A percentile compares a stretch with the other conserved stretches of the same genome.
Evolutionary conservation across 2,888 invertebrate species (phyloP).

Genomic region (Syrphus vitripennis): DNA sequence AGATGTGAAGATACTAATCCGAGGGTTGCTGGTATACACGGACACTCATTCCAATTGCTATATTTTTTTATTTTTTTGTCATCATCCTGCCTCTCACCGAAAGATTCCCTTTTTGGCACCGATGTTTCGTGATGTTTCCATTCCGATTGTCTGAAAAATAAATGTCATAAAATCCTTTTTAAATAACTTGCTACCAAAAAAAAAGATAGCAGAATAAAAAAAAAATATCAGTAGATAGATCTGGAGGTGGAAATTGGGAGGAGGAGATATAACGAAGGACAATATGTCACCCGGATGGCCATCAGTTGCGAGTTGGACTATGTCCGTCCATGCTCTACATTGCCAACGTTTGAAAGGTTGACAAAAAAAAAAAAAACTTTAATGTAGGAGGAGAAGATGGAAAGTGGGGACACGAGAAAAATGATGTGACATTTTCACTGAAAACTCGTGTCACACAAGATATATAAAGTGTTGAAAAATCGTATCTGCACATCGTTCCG

Average conservation of each 20-base stretch:
- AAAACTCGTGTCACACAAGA: constrained; percentile 72
- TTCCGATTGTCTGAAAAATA: constrained; percentile 70
- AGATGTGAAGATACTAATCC: constrained; percentile 69
- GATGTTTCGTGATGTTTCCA: constrained; percentile 67
- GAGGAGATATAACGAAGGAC: constrained; percentile 57
- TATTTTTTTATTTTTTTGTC: constrained; percentile 18
- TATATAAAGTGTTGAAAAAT: constrained; percentile 72
- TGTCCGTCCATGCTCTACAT: constrained; percentile 63
- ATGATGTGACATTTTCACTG: constrained; percentile 70
- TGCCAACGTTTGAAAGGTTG: constrained; percentile 39
- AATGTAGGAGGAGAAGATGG: background rate
- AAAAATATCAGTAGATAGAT: background rate
- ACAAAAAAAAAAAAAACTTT: background rate
- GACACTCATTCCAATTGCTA: constrained; percentile 26
- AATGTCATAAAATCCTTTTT: constrained; percentile 72
- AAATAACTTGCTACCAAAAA: constrained; percentile 62
- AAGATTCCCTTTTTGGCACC: constrained; percentile 64
- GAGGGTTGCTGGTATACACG: constrained; percentile 52
- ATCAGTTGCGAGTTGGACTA: constrained; percentile 67
- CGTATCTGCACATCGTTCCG: constrained; percentile 71
- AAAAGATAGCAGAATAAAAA: constrained; percentile 23
- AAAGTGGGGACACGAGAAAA: constrained; percentile 55
- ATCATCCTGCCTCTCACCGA: constrained; percentile 25
- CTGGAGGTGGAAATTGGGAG: background rate
- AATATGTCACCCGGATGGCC: constrained; percentile 71